Evolutionary conservation across 2,797 vertebrate species (phyloP), one percentile per base, ranked within the genome.

Genomic region (Chromis chromis): DNA sequence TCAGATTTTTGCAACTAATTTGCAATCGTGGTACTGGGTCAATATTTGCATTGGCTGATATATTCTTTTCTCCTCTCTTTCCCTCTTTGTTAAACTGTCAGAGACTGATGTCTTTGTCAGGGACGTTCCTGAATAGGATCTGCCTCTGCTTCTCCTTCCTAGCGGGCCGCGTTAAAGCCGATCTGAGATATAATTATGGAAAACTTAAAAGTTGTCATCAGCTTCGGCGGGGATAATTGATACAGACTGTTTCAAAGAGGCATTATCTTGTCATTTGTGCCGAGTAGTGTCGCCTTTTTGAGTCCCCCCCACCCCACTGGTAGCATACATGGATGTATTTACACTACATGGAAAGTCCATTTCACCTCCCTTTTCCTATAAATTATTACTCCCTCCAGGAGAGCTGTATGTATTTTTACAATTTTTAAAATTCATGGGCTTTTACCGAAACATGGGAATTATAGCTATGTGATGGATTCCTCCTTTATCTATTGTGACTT

Each of bases 311-410:
- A n/a, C n/a, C 9, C 19, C 8, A 88, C 78, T 70, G 73, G 66
- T 67, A 27, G 44, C 63, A 21, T 78, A 84, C 75, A 78, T 25
- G 58, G 57, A 44, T 83, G 84, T 87, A 92, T 93, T 89, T 89
- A 91, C 89, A 86, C 83, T 85, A 94, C 93, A 94, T 58, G 76
- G 75, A 93, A 94, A 94, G 80, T 88, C 92, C 90, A 94, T 94
- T 92, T 86, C 74, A 69, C 65, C 65, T 58, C 76, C 76, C 6
- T 10, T 86, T 78, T 71, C 68, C 74, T 76, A 85, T 94, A 44
- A 93, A 94, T 93, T 86, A 94, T 94, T 91, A 69, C 89, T 88
- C 28, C 64, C 65, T 81, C 74, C 56, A 52, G 83, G 59, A 79
- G 56, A 73, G 72, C 79, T 85, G 74, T 89, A 87, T 91, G 87